These are phyloP conservation scores for Ispidina picta DNA, from an alignment of 2,797 vertebrate species.

Conservation along the genomic window DNA sequence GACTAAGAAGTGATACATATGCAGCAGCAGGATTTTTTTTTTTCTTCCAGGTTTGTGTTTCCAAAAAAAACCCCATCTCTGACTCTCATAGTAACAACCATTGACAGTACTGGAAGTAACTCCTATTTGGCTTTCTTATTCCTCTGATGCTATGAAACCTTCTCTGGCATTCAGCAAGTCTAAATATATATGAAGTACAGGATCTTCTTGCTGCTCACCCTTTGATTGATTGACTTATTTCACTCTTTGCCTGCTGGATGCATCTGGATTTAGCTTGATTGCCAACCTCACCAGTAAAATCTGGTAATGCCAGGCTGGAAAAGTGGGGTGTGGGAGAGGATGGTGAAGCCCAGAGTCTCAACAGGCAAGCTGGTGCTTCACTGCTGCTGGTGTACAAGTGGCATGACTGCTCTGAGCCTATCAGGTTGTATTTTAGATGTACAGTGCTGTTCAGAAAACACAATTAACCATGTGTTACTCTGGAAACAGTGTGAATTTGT, in stretches of 20 bases:
- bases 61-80: neutral
- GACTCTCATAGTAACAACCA: neutral
- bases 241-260: neutral
- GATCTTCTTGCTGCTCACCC: slow-evolving; percentile 7
- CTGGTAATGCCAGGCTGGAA: neutral
- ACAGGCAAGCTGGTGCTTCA: neutral
- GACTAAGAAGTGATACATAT: neutral
- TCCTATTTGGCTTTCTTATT: neutral
- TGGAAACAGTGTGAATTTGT: neutral
- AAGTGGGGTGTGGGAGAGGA: neutral
- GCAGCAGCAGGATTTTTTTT: neutral
- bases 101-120: neutral
- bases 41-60: neutral
- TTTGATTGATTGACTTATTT: slow-evolving; percentile 17
- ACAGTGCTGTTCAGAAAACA: neutral
- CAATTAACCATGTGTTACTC: neutral
- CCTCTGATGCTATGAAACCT: neutral
- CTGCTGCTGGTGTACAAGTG: neutral
- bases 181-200: neutral
- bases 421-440: neutral
- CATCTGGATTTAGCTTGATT: slow-evolving; percentile 41
- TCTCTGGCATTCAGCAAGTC: slow-evolving; percentile 10
- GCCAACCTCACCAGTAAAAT: neutral
- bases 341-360: neutral
- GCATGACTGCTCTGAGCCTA: neutral